phyloP scores from a whole-genome alignment of 2,113 vertebrate species.

The Odobenus rosmarus region DNA sequence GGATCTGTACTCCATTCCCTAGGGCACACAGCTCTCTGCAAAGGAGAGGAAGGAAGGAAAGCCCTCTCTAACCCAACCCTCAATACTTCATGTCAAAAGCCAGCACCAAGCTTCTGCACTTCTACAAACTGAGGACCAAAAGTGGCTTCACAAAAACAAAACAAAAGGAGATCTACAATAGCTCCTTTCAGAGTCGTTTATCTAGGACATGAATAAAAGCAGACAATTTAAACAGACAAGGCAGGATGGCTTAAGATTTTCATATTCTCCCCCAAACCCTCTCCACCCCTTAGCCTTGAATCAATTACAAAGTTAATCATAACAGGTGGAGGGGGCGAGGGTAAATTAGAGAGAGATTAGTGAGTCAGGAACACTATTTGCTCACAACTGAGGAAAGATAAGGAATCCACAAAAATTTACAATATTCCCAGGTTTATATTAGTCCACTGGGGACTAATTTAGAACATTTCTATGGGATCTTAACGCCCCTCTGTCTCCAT shows the following conservation, averaged over 20 bases:
- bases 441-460: too few relatives aligned
- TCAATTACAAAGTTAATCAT: neutral
- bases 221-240: neutral
- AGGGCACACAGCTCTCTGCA: neutral
- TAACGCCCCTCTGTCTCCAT: neutral
- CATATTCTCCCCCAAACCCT: neutral
- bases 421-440: neutral
- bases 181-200: neutral
- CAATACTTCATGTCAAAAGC: slow-evolving; percentile 10
- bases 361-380: neutral
- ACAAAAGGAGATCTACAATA: neutral
- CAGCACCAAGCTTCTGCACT: neutral
- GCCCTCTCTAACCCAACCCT: neutral
- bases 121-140: neutral
- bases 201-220: neutral
- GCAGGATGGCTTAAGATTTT: neutral
- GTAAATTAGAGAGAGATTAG: neutral
- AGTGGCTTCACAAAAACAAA: neutral
- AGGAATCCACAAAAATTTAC: neutral
- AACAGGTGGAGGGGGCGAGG: neutral
- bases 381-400: neutral
- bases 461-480: neutral
- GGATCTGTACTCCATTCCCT: neutral
- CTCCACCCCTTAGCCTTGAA: neutral
- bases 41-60: neutral